Conservation (phyloP, 2,797 vertebrate genomes). For the Muscicapa striata region DNA sequence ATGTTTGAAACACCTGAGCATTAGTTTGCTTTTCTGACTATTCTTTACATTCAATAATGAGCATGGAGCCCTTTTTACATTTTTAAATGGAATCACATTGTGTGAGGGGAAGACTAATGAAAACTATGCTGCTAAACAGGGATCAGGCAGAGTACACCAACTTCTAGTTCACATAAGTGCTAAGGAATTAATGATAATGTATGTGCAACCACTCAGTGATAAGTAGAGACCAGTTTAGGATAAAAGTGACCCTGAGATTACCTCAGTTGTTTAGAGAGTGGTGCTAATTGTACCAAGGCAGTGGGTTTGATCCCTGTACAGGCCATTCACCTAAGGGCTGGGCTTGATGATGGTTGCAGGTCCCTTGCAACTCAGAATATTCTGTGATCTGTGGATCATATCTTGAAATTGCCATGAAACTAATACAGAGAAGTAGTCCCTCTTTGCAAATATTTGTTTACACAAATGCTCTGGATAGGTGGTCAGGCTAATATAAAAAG, state of each 20-base stretch:
- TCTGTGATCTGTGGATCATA: background rate
- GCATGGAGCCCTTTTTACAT: background rate
- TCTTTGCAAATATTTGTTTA: background rate
- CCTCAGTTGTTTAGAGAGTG: background rate
- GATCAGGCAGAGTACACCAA: background rate
- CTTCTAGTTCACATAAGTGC: background rate
- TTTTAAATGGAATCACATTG: background rate
- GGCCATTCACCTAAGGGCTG: background rate
- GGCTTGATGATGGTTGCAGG: fast-evolving
- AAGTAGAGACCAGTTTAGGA: background rate
- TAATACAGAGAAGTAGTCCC: background rate
- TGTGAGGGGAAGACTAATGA: background rate
- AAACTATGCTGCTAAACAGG: background rate
- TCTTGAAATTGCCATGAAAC: background rate
- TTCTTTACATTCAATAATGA: background rate
- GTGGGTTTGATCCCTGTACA: background rate
- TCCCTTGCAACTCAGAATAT: background rate
- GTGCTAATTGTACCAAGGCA: background rate
- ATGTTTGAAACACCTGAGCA: background rate
- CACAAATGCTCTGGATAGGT: background rate
- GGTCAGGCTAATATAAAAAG: background rate
- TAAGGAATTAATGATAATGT: background rate
- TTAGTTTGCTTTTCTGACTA: background rate
- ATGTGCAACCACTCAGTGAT: background rate
- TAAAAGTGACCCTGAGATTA: background rate